Evolutionary conservation across 2,888 invertebrate genomes (phyloP), one percentile per base, ranked within the genome.

Genomic region (Acrobasis repandana): DNA sequence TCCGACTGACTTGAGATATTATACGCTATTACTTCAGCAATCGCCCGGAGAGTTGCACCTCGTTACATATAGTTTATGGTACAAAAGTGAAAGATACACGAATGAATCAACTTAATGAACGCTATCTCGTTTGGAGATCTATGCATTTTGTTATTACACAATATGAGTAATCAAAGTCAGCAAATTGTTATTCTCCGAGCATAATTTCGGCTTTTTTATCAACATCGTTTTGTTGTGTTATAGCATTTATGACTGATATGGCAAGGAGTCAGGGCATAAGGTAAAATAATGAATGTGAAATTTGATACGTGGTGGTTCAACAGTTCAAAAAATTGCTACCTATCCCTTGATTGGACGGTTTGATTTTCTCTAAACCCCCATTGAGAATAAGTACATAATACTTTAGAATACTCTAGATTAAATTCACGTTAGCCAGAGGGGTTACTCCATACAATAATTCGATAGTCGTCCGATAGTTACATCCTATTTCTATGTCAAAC

Each of bases 51-150:
- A 34, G 15, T 15, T 15, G 43, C 51, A n/a, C 38, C 54, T 54
- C 38, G 54, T 54, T 54, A 54, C 20, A 54, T 38, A 20, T 38
- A 43, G 38, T 54, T 36, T 34, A 43, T 20, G 38, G 38, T 38
- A 38, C 38, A 54, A 54, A 54, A 54, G 54, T 54, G 54, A 54
- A 54, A 54, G 54, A 54, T 54, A 51, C 51, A 15, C 51, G 34
- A 28, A 46, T 57, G 20, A 46, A 57, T 47, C 56, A 57, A 57
- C 56, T 33, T 57, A 57, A 57, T 57, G 28, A 47, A 46, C 33
- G 46, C 47, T 33, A 57, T 57, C 56, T 57, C 47, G 56, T 57
- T 47, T 6, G 47, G 9, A 57, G 56, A 57, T 47, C 46, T 57
- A 57, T 47, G 18, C 16, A 50, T 20, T 20, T 18, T 20, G 18